A percentile compares a stretch with the other conserved stretches of the same genome.
These are phyloP conservation scores for Chroicocephalus ridibundus DNA, from an alignment of 2,113 vertebrate species.

Conservation along the genomic window DNA sequence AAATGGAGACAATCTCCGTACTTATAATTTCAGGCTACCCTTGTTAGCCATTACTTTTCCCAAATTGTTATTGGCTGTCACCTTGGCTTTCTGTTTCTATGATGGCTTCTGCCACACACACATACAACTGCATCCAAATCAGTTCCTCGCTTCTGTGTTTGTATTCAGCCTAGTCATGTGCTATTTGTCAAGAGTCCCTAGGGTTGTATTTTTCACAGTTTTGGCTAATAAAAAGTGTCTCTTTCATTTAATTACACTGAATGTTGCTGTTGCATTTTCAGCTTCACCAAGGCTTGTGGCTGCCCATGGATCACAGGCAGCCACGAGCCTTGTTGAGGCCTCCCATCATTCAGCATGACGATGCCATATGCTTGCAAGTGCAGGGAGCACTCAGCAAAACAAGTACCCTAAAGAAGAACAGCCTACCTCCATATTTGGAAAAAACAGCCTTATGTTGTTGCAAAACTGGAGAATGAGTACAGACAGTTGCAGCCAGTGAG, in stretches of 20 bases:
- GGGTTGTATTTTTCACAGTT: neutral
- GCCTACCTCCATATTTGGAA: neutral
- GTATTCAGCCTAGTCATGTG: neutral
- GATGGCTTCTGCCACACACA: neutral
- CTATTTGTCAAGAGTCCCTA: neutral
- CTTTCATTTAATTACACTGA: neutral
- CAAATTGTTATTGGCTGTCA: neutral
- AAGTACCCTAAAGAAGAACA: neutral
- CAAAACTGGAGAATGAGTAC: neutral
- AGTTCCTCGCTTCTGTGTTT: neutral
- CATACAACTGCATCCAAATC: neutral
- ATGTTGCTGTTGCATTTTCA: neutral
- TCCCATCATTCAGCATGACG: neutral
- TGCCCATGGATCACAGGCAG: neutral
- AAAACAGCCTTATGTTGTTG: rapidly evolving
- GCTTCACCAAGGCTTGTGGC: neutral
- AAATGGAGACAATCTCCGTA: neutral
- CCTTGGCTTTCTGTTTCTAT: neutral
- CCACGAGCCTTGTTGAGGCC: neutral
- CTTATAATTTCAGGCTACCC: neutral
- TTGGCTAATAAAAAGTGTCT: neutral
- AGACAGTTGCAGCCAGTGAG: neutral
- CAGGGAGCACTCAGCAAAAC: neutral
- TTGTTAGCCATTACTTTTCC: neutral
- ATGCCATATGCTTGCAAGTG: neutral